Base-by-base conservation (phyloP, 37 sponge, comb jelly and placozoan species). In the Beroe forskalii region DNA sequence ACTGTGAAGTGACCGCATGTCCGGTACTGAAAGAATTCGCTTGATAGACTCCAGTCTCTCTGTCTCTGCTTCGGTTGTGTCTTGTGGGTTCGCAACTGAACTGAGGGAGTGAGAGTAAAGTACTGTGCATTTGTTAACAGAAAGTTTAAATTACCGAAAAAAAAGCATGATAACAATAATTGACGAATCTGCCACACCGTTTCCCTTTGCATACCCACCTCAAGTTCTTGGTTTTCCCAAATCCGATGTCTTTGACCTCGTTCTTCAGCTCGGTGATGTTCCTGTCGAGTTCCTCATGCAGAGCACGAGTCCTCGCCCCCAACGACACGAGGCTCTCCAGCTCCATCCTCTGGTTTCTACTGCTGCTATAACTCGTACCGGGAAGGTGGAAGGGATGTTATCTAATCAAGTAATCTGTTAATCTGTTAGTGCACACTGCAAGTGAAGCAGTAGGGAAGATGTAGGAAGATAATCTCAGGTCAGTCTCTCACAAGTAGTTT, bases 11-110 rank as follows among this genome's bases (percentile, higher is more conserved):
- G 75, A 39, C 35, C 75, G 28, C 75, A 72, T 72, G 75, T 72
- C 75, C 28, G 75, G 75, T 72, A 72, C 75, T 1, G 75, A 72
- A 19, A 72, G 39, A 12, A 72, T 72, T 39, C 75, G 23, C 40
- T 37, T 32, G 37, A 72, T 32, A 30, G 75, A 32, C 20, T 72
- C 75, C 37, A 32, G 75, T 72, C 75, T 32, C 20, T 72, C 75
- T 38, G 35, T 39, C 30, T 72, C 75, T 28, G 75, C 75, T 1
- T 72, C 75, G 1, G 12, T 30, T 37, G 37, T 37, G 40, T 72
- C 75, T 72, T 72, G 75, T 22, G 75, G 75, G 38, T 72, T 20
- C 35, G 75, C 75, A 30, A 72, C 75, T 32, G 75, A 72, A 72
- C 75, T 72, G 38, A 20, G 36, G 30, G 12, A 37, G 39, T 35